Conservation (phyloP, 2,888 invertebrate species). For the Portevinia maculata region DNA sequence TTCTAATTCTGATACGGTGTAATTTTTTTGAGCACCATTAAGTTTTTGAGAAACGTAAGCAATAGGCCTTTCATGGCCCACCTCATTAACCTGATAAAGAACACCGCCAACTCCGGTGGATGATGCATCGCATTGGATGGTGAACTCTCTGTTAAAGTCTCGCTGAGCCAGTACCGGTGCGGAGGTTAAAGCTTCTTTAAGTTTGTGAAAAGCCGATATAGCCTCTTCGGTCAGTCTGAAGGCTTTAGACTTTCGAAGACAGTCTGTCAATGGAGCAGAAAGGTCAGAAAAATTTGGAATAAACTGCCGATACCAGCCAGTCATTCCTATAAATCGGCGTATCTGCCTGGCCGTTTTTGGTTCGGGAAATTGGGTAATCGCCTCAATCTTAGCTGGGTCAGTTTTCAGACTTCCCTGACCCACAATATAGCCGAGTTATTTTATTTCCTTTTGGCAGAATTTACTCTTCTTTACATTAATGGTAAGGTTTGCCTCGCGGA, state of each 20-base stretch:
- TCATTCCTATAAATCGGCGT: constrained; percentile 66
- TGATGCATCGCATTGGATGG: constrained; percentile 52
- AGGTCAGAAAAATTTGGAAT: not conserved
- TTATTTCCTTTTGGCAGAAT: constrained; percentile 55
- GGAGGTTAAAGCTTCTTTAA: constrained; percentile 8
- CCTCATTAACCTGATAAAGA: constrained; percentile 36
- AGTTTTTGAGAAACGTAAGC: constrained; percentile 62
- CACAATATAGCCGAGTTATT: constrained; percentile 54
- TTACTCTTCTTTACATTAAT: constrained; percentile 38
- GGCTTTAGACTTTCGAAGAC: not conserved
- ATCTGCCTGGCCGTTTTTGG: constrained; percentile 59
- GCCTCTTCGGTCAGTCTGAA: not conserved
- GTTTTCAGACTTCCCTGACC: constrained; percentile 5
- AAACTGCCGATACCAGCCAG: constrained; percentile 65
- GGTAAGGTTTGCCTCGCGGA: constrained; percentile 24
- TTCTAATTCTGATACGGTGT: constrained; percentile 29
- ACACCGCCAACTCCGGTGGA: constrained; percentile 47
- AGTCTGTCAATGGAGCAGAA: not conserved
- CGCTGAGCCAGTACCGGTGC: constrained; percentile 47
- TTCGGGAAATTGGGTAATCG: constrained; percentile 23
- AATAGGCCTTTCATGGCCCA: constrained; percentile 39
- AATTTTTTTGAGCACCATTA: constrained; percentile 51
- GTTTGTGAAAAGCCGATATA: not conserved
- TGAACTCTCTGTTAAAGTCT: constrained; percentile 46
- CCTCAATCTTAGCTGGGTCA: not conserved